phyloP scores from a whole-genome alignment of 2,888 invertebrate genomes.

The Margaritifera margaritifera region DNA sequence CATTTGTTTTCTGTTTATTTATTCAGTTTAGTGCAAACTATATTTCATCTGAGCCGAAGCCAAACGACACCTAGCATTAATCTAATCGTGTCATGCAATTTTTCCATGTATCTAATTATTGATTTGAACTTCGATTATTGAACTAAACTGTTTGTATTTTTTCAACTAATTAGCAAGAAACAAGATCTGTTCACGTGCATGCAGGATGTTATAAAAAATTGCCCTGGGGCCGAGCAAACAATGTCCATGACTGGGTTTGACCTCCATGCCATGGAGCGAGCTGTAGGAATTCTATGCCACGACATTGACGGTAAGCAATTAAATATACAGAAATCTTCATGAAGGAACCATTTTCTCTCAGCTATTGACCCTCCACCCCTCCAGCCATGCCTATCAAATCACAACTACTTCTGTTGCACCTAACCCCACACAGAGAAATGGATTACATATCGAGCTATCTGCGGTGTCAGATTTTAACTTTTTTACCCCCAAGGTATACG shows the following conservation, averaged over 20 bases:
- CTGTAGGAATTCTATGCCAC: slow-evolving; percentile 44
- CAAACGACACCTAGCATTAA: too few species aligned
- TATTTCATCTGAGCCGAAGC: too few species aligned
- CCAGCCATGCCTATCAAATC: neutral
- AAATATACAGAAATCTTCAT: neutral
- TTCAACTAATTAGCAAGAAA: slow-evolving; percentile 35
- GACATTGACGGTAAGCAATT: slow-evolving; percentile 38
- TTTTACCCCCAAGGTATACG: neutral
- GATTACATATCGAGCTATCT: neutral
- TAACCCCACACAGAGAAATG: neutral
- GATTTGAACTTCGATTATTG: neutral
- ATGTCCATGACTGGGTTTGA: slow-evolving; percentile 48
- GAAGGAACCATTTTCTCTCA: neutral
- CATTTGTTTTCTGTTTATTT: too few species aligned
- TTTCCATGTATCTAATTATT: neutral
- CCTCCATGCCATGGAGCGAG: slow-evolving; percentile 47
- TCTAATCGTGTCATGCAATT: too few species aligned
- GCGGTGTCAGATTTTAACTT: neutral
- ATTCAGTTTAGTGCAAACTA: too few species aligned
- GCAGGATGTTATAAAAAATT: slow-evolving; percentile 46
- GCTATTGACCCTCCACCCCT: neutral
- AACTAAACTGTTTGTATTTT: neutral
- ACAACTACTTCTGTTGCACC: too few species aligned
- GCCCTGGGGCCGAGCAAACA: slow-evolving; percentile 49
- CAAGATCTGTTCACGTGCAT: slow-evolving; percentile 47